Percentiles rank a stretch among this genome's conserved stretches.
Evolutionary conservation across 30 jellyfish, hydroid and myxozoan genomes (phyloP).

Genomic region (Cassiopea andromeda): DNA sequence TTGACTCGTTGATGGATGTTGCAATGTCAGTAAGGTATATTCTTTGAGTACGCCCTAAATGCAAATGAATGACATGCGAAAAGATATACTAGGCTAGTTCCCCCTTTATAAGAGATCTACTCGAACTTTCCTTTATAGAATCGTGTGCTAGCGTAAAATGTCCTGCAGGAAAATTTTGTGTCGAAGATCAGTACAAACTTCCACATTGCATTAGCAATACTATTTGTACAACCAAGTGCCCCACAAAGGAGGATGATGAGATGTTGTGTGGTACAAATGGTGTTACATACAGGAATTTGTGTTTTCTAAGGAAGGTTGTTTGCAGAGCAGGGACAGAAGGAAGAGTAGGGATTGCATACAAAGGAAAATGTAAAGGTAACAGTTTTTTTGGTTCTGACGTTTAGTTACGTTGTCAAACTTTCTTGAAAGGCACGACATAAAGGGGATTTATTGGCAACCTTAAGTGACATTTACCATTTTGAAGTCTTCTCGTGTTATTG

Average conservation of each 20-base stretch:
- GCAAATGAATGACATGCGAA: background rate
- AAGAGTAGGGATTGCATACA: constrained; percentile 64
- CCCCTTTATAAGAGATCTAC: too few relatives aligned
- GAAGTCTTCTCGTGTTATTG: background rate
- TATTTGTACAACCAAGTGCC: constrained; percentile 37
- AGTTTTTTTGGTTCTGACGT: background rate
- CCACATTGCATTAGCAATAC: constrained; percentile 76
- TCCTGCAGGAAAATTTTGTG: constrained; percentile 52
- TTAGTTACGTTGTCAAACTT: background rate
- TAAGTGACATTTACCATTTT: background rate
- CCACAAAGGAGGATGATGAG: constrained; percentile 26
- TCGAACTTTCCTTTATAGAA: constrained; percentile 16
- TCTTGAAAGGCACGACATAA: background rate
- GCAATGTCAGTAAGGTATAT: background rate
- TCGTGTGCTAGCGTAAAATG: constrained; percentile 63
- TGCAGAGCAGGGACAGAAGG: constrained; percentile 50
- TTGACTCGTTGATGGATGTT: background rate
- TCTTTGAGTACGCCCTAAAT: background rate
- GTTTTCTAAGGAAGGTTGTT: constrained; percentile 68
- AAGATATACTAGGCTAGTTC: too few relatives aligned
- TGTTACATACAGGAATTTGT: constrained; percentile 57
- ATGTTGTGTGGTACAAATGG: constrained; percentile 87
- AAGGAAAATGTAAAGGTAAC: constrained; percentile 66
- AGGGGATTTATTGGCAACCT: background rate
- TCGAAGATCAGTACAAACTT: constrained; percentile 69